Conservation (phyloP, 2,113 vertebrate species). For the Picathartes gymnocephalus region DNA sequence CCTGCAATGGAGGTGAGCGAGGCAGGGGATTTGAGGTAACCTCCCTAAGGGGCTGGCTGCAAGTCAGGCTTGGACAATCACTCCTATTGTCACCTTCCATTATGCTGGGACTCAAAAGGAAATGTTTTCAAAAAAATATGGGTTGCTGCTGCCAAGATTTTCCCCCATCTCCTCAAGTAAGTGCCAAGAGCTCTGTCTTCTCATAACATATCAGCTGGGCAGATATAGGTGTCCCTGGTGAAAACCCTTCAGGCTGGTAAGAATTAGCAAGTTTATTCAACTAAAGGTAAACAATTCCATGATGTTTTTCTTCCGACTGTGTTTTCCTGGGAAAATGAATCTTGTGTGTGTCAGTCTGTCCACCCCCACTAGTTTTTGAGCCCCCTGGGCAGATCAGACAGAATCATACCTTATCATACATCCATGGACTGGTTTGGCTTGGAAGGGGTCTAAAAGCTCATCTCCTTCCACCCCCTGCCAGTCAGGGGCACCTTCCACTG, state of each 20-base stretch:
- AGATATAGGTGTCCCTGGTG: not conserved
- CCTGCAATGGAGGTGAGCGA: not conserved
- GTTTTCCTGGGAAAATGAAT: not conserved
- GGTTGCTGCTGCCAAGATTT: not conserved
- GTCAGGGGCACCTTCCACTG: not conserved
- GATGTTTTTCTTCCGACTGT: not conserved
- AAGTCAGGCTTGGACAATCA: not conserved
- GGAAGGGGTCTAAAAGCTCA: not conserved
- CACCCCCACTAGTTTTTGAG: not conserved
- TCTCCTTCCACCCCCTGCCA: not conserved
- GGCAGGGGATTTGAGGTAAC: not conserved
- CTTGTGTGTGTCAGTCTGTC: not conserved
- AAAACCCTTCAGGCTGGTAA: not conserved
- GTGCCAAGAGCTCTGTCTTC: constrained; percentile 19
- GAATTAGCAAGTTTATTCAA: not conserved
- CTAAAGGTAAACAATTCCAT: not conserved
- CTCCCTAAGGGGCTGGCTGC: not conserved
- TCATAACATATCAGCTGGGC: not conserved
- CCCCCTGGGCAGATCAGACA: not conserved
- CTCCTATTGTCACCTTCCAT: not conserved
- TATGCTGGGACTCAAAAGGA: not conserved
- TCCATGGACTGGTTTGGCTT: not conserved
- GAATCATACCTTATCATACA: not conserved
- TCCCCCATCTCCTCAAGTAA: not conserved
- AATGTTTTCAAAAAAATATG: not conserved